Percentiles rank a stretch among this genome's conserved stretches.
Conservation (phyloP, 2,888 invertebrate species). For the Diplazon laetatorius region DNA sequence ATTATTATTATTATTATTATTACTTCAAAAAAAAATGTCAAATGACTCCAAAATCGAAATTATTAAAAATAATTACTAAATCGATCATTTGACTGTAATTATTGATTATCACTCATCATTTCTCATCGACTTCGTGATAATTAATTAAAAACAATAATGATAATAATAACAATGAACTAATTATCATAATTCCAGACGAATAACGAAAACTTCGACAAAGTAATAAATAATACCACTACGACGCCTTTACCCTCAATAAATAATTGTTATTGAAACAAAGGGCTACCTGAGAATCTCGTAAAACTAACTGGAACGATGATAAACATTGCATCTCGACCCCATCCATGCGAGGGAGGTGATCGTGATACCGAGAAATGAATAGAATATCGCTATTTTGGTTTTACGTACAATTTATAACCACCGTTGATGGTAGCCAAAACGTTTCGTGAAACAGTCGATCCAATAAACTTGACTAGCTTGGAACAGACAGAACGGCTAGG, state of each 20-base stretch:
- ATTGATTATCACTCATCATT: too few relatives aligned
- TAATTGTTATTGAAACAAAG: not conserved
- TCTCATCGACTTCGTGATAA: too few relatives aligned
- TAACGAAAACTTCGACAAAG: not conserved
- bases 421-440: conserved; percentile 57
- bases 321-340: conserved; percentile 24
- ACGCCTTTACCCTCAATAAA: not conserved
- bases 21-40: too few relatives aligned
- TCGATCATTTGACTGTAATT: too few relatives aligned
- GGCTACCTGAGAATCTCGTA: not conserved
- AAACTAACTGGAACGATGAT: conserved; percentile 7
- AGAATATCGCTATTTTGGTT: conserved; percentile 33
- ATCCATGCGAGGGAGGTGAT: conserved; percentile 41
- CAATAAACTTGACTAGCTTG: conserved; percentile 62
- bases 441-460: conserved; percentile 65
- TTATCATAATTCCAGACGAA: too few relatives aligned
- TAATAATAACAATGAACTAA: too few relatives aligned
- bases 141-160: too few relatives aligned
- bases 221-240: not conserved
- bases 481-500: conserved; percentile 20
- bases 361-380: conserved; percentile 67
- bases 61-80: too few relatives aligned
- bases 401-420: conserved; percentile 51
- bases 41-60: too few relatives aligned
- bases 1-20: too few relatives aligned